Evolutionary conservation across 2,888 invertebrate species (phyloP).

Genomic region (Osedax frankpressi): DNA sequence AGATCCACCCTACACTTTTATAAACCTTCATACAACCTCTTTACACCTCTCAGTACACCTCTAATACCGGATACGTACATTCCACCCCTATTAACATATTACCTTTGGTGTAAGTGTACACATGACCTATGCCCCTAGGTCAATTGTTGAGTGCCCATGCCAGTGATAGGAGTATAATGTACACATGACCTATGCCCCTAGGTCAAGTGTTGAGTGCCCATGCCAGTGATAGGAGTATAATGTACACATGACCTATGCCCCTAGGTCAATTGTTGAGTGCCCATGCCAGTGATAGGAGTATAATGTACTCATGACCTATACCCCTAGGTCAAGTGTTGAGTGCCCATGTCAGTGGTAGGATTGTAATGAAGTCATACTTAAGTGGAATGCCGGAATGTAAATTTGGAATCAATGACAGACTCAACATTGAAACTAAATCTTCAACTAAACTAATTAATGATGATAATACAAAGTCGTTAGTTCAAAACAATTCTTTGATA

Average conservation of each 20-base stretch:
- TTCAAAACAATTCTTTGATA: not conserved
- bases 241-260: conserved; percentile 25
- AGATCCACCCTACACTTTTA: too few species aligned
- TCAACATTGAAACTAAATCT: conserved; percentile 68
- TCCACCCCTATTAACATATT: too few species aligned
- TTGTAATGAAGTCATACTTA: conserved; percentile 98
- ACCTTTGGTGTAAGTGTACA: too few species aligned
- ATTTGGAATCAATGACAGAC: conserved; percentile 97
- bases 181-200: not conserved
- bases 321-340: conserved; percentile 80
- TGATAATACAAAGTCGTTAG: conserved; percentile 32
- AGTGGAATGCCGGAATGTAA: conserved; percentile 99
- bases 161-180: too few species aligned
- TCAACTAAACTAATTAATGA: conserved; percentile 30
- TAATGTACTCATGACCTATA: conserved; percentile 47
- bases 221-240: too few species aligned
- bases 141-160: not conserved
- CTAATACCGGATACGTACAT: too few species aligned
- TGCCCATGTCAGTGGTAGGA: conserved; percentile 96
- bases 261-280: conserved; percentile 90
- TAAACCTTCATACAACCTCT: too few species aligned
- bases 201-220: not conserved
- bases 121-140: not conserved
- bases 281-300: conserved; percentile 96
- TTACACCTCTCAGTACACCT: too few species aligned